These are phyloP conservation scores for Crypturellus undulatus DNA, from an alignment of 2,113 vertebrate genomes.

Conservation along the genomic window DNA sequence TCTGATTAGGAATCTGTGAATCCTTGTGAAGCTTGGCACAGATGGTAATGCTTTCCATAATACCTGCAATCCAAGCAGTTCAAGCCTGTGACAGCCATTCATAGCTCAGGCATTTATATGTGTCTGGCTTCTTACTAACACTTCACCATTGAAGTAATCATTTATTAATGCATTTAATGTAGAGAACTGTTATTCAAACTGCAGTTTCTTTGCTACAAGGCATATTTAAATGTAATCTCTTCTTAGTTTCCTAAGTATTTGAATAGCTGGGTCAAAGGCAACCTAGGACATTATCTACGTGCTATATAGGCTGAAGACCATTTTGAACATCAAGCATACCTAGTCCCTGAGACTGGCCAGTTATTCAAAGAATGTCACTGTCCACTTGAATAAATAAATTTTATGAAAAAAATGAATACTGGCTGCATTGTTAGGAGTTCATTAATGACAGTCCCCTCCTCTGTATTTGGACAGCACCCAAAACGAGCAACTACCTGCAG, in stretches of 20 bases:
- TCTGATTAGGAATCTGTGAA: neutral
- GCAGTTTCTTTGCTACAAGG: neutral
- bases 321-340: neutral
- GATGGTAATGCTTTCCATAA: neutral
- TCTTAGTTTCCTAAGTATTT: neutral
- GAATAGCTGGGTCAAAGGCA: neutral
- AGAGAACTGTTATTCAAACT: neutral
- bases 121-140: neutral
- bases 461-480: neutral
- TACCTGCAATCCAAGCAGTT: neutral
- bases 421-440: neutral
- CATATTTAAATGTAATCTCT: neutral
- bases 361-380: neutral
- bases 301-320: neutral
- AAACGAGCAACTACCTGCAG: neutral
- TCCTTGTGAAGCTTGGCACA: neutral
- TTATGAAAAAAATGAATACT: neutral
- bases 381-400: neutral
- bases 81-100: neutral
- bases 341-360: neutral
- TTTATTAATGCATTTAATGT: neutral
- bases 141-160: neutral
- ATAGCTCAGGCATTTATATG: neutral
- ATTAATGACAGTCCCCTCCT: neutral
- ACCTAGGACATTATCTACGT: neutral